Percentiles rank a stretch among this genome's conserved stretches.
These are phyloP conservation scores for Luperina nickerlii DNA, from an alignment of 2,888 invertebrate genomes.

Conservation along the genomic window DNA sequence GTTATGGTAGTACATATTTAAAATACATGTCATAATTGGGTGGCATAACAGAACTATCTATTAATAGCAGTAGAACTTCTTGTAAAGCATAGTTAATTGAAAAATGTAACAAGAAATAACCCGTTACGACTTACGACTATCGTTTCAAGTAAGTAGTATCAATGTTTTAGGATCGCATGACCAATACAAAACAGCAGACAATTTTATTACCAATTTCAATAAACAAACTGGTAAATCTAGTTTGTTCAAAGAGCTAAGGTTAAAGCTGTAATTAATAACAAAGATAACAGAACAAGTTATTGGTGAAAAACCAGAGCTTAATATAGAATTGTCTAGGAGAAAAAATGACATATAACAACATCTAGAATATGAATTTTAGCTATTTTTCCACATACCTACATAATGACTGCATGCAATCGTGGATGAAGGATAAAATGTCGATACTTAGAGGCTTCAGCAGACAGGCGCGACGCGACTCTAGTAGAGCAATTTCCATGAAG, in stretches of 20 bases:
- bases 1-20: too few species aligned
- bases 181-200: neutral
- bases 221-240: constrained; percentile 27
- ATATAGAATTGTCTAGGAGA: constrained; percentile 1
- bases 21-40: too few species aligned
- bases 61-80: neutral
- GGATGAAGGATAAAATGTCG: neutral
- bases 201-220: neutral
- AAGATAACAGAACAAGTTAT: constrained; percentile 17
- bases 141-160: neutral
- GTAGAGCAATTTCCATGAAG: too few species aligned
- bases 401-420: neutral
- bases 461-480: too few species aligned
- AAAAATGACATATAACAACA: neutral
- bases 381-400: neutral
- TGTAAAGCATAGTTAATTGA: neutral
- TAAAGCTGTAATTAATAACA: constrained; percentile 24
- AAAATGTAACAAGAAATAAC: neutral
- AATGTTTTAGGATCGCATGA: neutral
- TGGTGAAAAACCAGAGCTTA: constrained; percentile 4
- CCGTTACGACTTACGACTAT: neutral
- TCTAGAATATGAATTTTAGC: neutral
- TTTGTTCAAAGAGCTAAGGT: constrained; percentile 47
- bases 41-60: too few species aligned
- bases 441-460: neutral